These are phyloP conservation scores for Scrobipalpa costella DNA, from an alignment of 2,888 invertebrate genomes.

Conservation along the genomic window DNA sequence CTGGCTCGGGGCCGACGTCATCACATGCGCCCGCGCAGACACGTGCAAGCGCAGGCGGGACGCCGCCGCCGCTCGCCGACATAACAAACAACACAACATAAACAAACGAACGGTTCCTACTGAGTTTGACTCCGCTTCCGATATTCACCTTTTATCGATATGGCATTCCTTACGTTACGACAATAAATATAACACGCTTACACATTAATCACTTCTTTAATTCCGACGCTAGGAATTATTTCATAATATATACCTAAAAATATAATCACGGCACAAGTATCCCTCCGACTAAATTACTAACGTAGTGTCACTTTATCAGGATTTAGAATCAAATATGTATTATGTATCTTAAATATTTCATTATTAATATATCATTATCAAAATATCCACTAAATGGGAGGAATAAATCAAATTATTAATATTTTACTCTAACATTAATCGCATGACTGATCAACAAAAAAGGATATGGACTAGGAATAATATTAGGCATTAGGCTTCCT, in stretches of 20 bases:
- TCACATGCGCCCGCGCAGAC: background rate
- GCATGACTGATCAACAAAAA: slow-evolving; percentile 81
- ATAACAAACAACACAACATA: slow-evolving; percentile 65
- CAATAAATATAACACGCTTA: slow-evolving; percentile 82
- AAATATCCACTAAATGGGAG: slow-evolving; percentile 82
- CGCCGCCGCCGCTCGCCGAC: slow-evolving; percentile 53
- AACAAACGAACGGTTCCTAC: slow-evolving; percentile 64
- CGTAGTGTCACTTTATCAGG: slow-evolving; percentile 81
- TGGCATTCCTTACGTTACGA: slow-evolving; percentile 81
- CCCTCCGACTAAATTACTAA: slow-evolving; percentile 82
- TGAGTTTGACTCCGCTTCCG: slow-evolving; percentile 79
- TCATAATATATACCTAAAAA: slow-evolving; percentile 82
- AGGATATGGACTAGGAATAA: slow-evolving; percentile 82
- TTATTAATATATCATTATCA: slow-evolving; percentile 82
- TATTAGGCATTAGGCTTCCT: slow-evolving; percentile 77
- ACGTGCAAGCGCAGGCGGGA: slow-evolving; percentile 47
- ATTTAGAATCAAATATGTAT: slow-evolving; percentile 82
- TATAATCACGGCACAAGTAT: slow-evolving; percentile 82
- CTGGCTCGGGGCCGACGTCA: slow-evolving; percentile 35
- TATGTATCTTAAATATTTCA: slow-evolving; percentile 82
- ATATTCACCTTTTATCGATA: slow-evolving; percentile 81
- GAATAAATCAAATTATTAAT: slow-evolving; percentile 82
- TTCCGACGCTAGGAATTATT: slow-evolving; percentile 82
- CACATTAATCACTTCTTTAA: slow-evolving; percentile 81
- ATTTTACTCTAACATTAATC: slow-evolving; percentile 80